Evolutionary conservation across 2,113 vertebrate species (phyloP), one percentile per base, ranked within the genome.

Genomic region (Bambusicola thoracicus): DNA sequence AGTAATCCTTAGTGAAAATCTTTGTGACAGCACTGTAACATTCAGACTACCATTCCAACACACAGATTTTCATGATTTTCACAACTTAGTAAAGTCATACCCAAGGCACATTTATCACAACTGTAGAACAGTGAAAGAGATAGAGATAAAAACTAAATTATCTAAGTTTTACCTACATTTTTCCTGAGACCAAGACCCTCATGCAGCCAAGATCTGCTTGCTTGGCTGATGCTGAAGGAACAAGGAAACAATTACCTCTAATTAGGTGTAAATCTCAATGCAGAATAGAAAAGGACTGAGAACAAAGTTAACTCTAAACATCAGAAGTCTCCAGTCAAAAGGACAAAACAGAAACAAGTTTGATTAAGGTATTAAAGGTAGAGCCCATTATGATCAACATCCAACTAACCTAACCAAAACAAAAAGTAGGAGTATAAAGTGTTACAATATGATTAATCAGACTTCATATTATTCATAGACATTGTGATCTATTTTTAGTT

Each of bases 201-300:
- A 6, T 10, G 43, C 16, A 70, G 61, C 61, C 46, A 36, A 94
- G 56, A 63, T 75, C 34, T 4, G 1, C 38, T 74, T 72, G 61
- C 36, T 77, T 85, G 81, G 63, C 51, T 91, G 56, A 56, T 86
- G 34, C 27, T 65, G 72, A 51, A 85, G 61, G 72, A 88, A 85
- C 18, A 78, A 89, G 85, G 87, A 88, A 94, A 81, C 66, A 86
- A 88, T 93, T 92, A 72, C 62, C 29, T 63, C 85, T 84, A 83
- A 81, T 91, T 78, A 85, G 44, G 43, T 69, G 30, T 80, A 41
- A 27, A 83, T 44, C 55, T 0, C 0, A 80, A 65, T 15, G 36
- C 69, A 84, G 78, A 86, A 81, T 79, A 40, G 56, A 88, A 78
- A 43, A 83, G 30, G 29, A 67, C 38, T 67, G 32, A 83, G 29